Evolutionary conservation across 1,140 invertebrate genomes (phyloP).

Genomic region (Gonioctena quinquepunctata): DNA sequence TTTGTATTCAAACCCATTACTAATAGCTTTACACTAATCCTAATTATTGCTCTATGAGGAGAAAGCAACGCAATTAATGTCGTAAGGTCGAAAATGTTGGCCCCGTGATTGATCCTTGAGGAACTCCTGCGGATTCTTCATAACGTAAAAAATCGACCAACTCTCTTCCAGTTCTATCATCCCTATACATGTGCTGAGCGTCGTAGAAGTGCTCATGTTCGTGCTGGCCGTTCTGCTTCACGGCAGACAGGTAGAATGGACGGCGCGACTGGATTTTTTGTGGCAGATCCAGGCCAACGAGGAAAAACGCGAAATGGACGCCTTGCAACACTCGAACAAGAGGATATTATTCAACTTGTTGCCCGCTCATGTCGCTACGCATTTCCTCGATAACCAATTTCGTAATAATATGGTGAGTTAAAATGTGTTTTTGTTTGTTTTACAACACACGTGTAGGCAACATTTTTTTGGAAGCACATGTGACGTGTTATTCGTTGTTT

Average conservation of each 20-base stretch:
- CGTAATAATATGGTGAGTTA: conserved; percentile 78
- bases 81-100: too few species aligned
- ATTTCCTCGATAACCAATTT: conserved; percentile 89
- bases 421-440: not conserved
- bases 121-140: too few species aligned
- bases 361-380: conserved; percentile 89
- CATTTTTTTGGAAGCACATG: conserved; percentile 31
- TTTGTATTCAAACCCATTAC: too few species aligned
- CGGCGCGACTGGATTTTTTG: conserved; percentile 80
- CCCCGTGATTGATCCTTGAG: too few species aligned
- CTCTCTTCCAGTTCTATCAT: conserved; percentile 58
- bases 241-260: conserved; percentile 85
- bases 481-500: conserved; percentile 11
- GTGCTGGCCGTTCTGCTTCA: conserved; percentile 80
- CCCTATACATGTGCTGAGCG: conserved; percentile 67
- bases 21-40: too few species aligned
- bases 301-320: conserved; percentile 90
- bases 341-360: conserved; percentile 91
- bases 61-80: too few species aligned
- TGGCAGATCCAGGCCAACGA: conserved; percentile 87
- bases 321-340: conserved; percentile 84
- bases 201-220: conserved; percentile 78
- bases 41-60: too few species aligned
- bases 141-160: too few species aligned
- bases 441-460: conserved; percentile 42